These are phyloP conservation scores for Drosophila yooni DNA, from an alignment of 2,888 invertebrate genomes.

Conservation along the genomic window DNA sequence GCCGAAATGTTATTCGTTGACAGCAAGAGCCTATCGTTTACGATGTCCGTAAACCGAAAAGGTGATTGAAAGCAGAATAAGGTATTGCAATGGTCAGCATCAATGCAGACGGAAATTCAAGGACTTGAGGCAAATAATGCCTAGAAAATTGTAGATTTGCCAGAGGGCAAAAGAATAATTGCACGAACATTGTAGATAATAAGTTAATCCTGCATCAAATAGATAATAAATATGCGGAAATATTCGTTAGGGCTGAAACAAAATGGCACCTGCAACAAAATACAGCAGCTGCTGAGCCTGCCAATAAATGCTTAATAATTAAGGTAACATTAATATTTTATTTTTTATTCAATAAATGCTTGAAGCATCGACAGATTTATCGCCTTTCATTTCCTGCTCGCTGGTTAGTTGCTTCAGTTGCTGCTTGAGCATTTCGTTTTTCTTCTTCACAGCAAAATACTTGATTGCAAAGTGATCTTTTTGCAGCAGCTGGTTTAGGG, in stretches of 20 bases:
- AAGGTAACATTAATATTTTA: too few species aligned
- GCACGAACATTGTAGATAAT: neutral
- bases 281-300: neutral
- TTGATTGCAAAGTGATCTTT: neutral
- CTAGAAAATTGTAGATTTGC: neutral
- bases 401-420: neutral
- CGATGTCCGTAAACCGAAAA: too few species aligned
- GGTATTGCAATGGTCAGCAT: neutral
- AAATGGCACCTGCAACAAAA: neutral
- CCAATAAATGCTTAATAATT: neutral
- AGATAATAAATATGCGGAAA: too few species aligned
- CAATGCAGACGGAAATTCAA: neutral
- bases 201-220: neutral
- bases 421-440: constrained; percentile 1
- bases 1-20: too few species aligned
- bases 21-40: too few species aligned
- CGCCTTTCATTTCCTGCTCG: neutral
- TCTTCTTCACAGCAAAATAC: neutral
- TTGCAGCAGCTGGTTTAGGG: neutral
- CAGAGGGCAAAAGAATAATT: neutral
- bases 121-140: neutral
- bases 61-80: too few species aligned
- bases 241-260: too few species aligned
- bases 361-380: neutral
- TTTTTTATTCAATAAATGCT: neutral